phyloP scores from a whole-genome alignment of 1,140 invertebrate genomes.

The Heliothis subflexa region DNA sequence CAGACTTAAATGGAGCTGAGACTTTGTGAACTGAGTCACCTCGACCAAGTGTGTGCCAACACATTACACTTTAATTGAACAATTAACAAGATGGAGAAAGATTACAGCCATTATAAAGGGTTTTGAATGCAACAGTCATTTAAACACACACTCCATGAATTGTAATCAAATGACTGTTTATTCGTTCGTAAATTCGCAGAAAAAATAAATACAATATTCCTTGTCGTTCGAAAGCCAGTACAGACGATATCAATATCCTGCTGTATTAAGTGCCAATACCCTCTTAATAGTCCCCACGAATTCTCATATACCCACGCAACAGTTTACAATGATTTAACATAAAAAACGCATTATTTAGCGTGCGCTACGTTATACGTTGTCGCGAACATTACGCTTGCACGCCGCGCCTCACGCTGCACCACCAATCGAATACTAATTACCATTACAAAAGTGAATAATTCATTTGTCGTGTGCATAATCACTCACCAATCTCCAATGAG shows the following conservation, averaged over 20 bases:
- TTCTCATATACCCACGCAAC: conserved; percentile 16
- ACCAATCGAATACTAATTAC: conserved; percentile 42
- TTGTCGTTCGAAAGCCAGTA: neutral
- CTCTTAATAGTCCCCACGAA: conserved; percentile 22
- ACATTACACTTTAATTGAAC: conserved; percentile 17
- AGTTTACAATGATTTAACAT: conserved; percentile 35
- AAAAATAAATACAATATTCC: neutral
- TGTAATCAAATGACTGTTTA: neutral
- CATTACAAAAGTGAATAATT: conserved; percentile 44
- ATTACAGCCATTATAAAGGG: conserved; percentile 6
- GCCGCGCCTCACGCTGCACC: conserved; percentile 3
- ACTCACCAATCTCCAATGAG: conserved; percentile 6
- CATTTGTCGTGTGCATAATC: conserved; percentile 44
- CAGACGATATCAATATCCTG: conserved; percentile 4
- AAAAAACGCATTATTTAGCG: conserved; percentile 44
- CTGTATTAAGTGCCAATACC: conserved; percentile 23
- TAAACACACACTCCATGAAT: neutral
- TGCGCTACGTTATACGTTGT: conserved; percentile 22
- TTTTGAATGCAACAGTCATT: conserved; percentile 7
- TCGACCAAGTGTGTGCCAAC: neutral
- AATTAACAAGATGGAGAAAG: conserved; percentile 5
- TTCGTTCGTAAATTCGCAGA: neutral
- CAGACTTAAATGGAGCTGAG: neutral
- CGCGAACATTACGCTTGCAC: conserved; percentile 31
- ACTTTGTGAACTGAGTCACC: conserved; percentile 31